Evolutionary conservation across 2,888 invertebrate species (phyloP).

Genomic region (Ommatoiulus sabulosus): DNA sequence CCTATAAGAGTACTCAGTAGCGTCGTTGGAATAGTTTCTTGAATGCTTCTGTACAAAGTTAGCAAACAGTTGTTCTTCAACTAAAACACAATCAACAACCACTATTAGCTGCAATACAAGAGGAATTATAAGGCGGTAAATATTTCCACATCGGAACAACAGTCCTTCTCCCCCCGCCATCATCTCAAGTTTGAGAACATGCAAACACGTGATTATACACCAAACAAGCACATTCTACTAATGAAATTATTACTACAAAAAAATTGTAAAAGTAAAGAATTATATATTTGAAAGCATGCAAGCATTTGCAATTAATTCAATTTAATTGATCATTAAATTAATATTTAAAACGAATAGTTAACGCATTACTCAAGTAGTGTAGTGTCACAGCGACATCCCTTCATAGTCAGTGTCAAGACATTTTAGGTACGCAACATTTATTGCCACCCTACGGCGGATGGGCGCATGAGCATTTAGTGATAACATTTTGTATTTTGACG

Average conservation of each 20-base stretch:
- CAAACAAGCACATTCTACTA: not conserved
- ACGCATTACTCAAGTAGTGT: too few relatives aligned
- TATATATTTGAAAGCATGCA: too few relatives aligned
- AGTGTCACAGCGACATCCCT: too few relatives aligned
- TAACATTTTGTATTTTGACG: too few relatives aligned
- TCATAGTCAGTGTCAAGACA: too few relatives aligned
- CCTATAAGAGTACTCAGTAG: not conserved
- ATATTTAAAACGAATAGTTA: too few relatives aligned
- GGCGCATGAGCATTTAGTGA: too few relatives aligned
- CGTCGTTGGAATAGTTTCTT: not conserved
- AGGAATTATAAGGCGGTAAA: not conserved
- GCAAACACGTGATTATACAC: not conserved
- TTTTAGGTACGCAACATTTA: too few relatives aligned
- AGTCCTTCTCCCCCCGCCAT: not conserved
- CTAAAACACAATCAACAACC: not conserved
- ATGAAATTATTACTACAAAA: not conserved
- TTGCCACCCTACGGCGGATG: too few relatives aligned
- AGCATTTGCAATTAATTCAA: too few relatives aligned
- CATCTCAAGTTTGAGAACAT: not conserved
- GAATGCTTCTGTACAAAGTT: not conserved
- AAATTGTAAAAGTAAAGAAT: too few relatives aligned
- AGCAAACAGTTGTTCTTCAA: not conserved
- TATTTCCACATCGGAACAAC: not conserved
- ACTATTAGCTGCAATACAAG: not conserved
- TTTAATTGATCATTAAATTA: too few relatives aligned